Evolutionary conservation across 2,113 vertebrate genomes (phyloP), one percentile per base, ranked within the genome.

Genomic region (Rhadina sibilatrix): DNA sequence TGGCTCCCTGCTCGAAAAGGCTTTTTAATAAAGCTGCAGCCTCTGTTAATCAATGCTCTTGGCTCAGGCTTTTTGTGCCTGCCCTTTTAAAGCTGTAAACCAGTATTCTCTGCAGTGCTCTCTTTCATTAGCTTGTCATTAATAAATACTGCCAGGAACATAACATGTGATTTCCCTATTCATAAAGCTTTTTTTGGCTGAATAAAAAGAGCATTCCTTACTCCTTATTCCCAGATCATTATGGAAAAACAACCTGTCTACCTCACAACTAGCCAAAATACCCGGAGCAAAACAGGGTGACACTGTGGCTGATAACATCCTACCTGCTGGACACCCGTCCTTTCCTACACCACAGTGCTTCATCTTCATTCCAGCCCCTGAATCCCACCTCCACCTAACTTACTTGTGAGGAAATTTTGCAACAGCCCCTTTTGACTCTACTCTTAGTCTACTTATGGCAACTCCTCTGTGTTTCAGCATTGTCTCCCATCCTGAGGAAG

Each of bases 251-350:
- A 83, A 72, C 25, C 46, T 56, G 53, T 13, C 52, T 56, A 46
- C 30, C 44, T 64, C 3, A 0, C 31, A 72, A 59, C 11, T 15
- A 74, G 37, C 7, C 64, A 52, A 31, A 71, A 42, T 25, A 53
- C 14, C 38, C 3, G 0, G 10, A 57, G 50, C 0, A 0, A 75
- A 71, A 38, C 54, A 65, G 0, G 1, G 37, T 13, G n/a, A 76
- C 3, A 3, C 27, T 40, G 57, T 1, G 7, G 42, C n/a, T 69
- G 33, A 14, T 33, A 71, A 49, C 1, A 23, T 22, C 11, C 59
- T 64, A 23, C 23, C 30, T 76, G 46, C 50, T 56, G 6, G 33
- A 61, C 21, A 40, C 46, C 8, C 40, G 68, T 9, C 18, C 65
- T 35, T 37, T 82, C 49, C 31, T 66, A 21, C 35, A 72, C 22